These are phyloP conservation scores for Diprion similis DNA, from an alignment of 1,140 invertebrate species.

Conservation along the genomic window DNA sequence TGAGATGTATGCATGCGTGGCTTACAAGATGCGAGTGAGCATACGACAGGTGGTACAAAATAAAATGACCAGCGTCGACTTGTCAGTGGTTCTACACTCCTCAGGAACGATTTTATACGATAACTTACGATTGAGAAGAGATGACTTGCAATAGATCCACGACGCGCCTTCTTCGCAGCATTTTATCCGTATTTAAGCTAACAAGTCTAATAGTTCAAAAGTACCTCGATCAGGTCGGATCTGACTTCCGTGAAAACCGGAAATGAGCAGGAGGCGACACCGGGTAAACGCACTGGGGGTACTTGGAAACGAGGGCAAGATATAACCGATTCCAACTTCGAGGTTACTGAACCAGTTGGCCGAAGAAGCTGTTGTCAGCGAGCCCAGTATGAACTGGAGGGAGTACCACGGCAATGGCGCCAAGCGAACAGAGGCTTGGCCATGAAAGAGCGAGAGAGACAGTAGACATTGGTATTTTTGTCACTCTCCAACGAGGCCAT, in stretches of 20 bases:
- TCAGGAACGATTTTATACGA: neutral
- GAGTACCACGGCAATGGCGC: too few relatives aligned
- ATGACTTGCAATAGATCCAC: conserved; percentile 56
- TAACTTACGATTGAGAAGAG: conserved; percentile 59
- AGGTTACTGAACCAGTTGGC: neutral
- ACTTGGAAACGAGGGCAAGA: conserved; percentile 15
- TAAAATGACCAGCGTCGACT: conserved; percentile 6
- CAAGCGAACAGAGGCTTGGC: too few relatives aligned
- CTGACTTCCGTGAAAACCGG: too few relatives aligned
- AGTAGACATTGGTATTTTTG: too few relatives aligned
- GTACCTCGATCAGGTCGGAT: too few relatives aligned
- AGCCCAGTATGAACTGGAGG: conserved; percentile 25
- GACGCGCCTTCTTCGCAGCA: conserved; percentile 54
- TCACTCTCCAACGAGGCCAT: too few relatives aligned
- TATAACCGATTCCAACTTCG: neutral
- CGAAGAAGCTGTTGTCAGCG: conserved; percentile 27
- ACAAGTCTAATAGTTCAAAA: neutral
- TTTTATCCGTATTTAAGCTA: conserved; percentile 39
- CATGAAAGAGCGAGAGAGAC: too few relatives aligned
- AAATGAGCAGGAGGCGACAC: conserved; percentile 35
- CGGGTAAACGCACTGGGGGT: conserved; percentile 50
- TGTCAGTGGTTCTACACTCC: neutral
- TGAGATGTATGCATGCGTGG: neutral
- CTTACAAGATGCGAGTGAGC: neutral
- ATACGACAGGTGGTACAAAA: conserved; percentile 13